Evolutionary conservation across 30 jellyfish, hydroid and myxozoan genomes (phyloP).

Genomic region (Turritopsis dohrnii): DNA sequence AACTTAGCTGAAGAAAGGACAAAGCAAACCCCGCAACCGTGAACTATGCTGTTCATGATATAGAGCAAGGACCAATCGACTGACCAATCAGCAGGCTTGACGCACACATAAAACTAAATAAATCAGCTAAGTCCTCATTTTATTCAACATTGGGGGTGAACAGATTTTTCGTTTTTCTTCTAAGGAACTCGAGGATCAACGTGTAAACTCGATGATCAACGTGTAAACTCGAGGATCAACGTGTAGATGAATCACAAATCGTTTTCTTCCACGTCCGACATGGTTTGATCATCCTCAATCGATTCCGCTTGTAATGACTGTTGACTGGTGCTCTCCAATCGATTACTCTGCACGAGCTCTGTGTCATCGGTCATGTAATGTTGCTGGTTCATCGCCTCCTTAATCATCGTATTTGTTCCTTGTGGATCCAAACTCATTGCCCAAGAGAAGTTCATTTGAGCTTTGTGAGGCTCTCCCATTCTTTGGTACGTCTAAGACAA

Average conservation of each 20-base stretch:
- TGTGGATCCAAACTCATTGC: slow-evolving; percentile 92
- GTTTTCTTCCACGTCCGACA: slow-evolving; percentile 22
- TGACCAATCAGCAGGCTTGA: too few species aligned
- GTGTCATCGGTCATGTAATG: slow-evolving; percentile 50
- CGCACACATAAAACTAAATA: too few species aligned
- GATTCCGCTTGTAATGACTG: background rate
- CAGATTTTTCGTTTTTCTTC: too few species aligned
- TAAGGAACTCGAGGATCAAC: too few species aligned
- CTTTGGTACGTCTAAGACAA: slow-evolving; percentile 54
- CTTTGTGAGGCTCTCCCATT: slow-evolving; percentile 58
- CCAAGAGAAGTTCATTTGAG: slow-evolving; percentile 90
- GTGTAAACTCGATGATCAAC: too few species aligned
- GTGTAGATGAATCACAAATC: background rate
- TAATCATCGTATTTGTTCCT: slow-evolving; percentile 80
- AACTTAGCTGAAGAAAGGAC: too few species aligned
- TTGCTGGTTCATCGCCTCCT: slow-evolving; percentile 70
- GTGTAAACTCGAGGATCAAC: too few species aligned
- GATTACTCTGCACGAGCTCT: slow-evolving; percentile 11
- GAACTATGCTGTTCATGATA: too few species aligned
- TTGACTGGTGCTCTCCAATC: background rate
- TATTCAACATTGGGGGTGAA: too few species aligned
- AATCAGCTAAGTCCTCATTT: too few species aligned
- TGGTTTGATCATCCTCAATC: slow-evolving; percentile 7
- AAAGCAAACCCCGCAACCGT: too few species aligned
- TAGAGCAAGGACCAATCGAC: too few species aligned